Conservation (phyloP, 2,113 vertebrate species). For the Platichthys flesus region DNA sequence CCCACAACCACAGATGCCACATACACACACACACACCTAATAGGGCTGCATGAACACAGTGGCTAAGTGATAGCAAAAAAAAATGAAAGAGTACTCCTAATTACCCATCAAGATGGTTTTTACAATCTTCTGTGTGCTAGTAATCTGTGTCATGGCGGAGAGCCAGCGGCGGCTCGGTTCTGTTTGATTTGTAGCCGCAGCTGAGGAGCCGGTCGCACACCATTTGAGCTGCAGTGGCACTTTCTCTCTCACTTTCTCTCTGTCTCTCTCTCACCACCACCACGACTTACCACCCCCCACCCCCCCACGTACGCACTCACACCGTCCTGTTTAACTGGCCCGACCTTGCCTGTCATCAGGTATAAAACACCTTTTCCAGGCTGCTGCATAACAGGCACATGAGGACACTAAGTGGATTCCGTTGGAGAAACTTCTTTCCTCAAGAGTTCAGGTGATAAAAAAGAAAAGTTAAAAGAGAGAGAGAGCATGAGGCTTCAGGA, state of each 20-base stretch:
- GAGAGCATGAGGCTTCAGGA: not conserved
- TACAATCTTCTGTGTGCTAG: conserved; percentile 74
- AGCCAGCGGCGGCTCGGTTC: conserved; percentile 68
- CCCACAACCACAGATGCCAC: conserved; percentile 2
- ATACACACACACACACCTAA: conserved; percentile 17
- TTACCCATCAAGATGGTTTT: conserved; percentile 79
- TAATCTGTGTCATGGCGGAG: conserved; percentile 72
- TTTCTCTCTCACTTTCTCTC: conserved; percentile 1
- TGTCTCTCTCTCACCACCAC: not conserved
- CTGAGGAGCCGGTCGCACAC: conserved; percentile 62
- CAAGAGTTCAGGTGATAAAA: conserved; percentile 13
- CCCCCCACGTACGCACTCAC: conserved; percentile 1
- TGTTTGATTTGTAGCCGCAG: conserved; percentile 78
- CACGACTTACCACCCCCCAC: not conserved
- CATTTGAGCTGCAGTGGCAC: conserved; percentile 49
- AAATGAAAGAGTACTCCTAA: conserved; percentile 77
- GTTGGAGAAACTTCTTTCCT: not conserved
- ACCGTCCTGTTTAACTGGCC: conserved; percentile 59
- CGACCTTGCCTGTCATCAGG: conserved; percentile 67
- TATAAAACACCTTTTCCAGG: conserved; percentile 66
- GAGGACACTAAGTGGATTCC: conserved; percentile 33
- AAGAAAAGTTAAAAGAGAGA: not conserved
- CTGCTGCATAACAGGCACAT: conserved; percentile 49
- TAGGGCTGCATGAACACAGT: conserved; percentile 13
- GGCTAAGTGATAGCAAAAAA: conserved; percentile 58